Conservation (phyloP, 2,888 invertebrate species). For the Chrysina gloriosa region DNA sequence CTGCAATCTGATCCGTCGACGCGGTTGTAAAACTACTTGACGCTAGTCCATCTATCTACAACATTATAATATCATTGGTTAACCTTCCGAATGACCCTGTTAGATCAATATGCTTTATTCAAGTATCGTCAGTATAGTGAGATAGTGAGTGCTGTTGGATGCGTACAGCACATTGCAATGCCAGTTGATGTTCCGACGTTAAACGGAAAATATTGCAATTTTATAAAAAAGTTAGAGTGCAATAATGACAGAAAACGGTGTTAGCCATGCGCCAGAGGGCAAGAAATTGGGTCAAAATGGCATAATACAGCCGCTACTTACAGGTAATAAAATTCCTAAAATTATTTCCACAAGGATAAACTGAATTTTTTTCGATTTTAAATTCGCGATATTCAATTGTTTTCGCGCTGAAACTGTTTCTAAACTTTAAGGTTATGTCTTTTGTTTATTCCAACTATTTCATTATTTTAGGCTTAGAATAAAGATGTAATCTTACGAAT, state of each 20-base stretch:
- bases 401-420: background rate
- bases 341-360: conserved; percentile 7
- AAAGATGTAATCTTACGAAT: conserved; percentile 22
- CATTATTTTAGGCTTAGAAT: background rate
- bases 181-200: background rate
- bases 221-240: conserved; percentile 6
- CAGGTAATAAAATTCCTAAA: conserved; percentile 71
- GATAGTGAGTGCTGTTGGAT: background rate
- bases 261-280: conserved; percentile 40
- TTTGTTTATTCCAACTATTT: background rate
- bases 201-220: conserved; percentile 4
- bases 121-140: conserved; percentile 30
- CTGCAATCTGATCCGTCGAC: no score
- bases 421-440: conserved; percentile 35
- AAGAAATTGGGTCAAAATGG: conserved; percentile 77
- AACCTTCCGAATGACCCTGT: conserved; percentile 43
- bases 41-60: conserved; percentile 2
- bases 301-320: conserved; percentile 89
- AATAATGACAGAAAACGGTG: conserved; percentile 49
- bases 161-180: conserved; percentile 10
- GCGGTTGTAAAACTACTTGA: background rate
- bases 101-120: conserved; percentile 42
- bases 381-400: background rate
- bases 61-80: conserved; percentile 38
- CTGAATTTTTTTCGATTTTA: background rate